phyloP scores from a whole-genome alignment of 2,797 vertebrate species.

The Eidolon dupreanum region DNA sequence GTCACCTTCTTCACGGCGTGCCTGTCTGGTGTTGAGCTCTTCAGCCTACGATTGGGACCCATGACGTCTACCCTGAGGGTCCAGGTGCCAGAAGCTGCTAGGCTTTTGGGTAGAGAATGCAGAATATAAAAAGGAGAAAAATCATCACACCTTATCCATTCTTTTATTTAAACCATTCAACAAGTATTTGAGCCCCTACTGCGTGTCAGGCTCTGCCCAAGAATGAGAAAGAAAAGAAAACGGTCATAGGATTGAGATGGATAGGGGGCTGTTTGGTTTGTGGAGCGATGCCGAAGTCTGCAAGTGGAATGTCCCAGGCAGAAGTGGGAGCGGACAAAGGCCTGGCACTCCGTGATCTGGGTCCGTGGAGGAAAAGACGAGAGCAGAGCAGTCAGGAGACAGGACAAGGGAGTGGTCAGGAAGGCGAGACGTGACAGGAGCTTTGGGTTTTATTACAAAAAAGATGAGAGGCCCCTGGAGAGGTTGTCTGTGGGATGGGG shows the following conservation, averaged over 20 bases:
- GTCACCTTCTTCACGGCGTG: not conserved
- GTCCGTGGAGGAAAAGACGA: too few relatives aligned
- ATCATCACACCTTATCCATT: not conserved
- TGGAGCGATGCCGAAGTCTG: not conserved
- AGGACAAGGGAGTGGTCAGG: not conserved
- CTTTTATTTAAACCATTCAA: not conserved
- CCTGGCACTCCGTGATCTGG: too few relatives aligned
- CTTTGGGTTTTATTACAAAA: not conserved
- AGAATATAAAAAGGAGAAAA: not conserved
- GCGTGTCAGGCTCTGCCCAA: not conserved
- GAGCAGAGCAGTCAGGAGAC: too few relatives aligned
- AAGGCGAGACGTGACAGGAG: not conserved
- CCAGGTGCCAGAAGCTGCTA: not conserved
- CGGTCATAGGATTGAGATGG: not conserved
- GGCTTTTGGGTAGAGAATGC: not conserved
- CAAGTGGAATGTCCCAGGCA: not conserved
- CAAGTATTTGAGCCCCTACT: not conserved
- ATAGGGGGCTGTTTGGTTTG: rapidly evolving
- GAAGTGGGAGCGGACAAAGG: not conserved
- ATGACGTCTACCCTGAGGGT: not conserved
- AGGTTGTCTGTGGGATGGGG: not conserved
- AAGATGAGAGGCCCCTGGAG: not conserved
- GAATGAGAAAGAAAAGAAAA: not conserved
- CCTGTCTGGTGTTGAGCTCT: not conserved
- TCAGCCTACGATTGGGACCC: not conserved